These are phyloP conservation scores for Dorcus parallelipipedus DNA, from an alignment of 2,888 invertebrate species.

Conservation along the genomic window DNA sequence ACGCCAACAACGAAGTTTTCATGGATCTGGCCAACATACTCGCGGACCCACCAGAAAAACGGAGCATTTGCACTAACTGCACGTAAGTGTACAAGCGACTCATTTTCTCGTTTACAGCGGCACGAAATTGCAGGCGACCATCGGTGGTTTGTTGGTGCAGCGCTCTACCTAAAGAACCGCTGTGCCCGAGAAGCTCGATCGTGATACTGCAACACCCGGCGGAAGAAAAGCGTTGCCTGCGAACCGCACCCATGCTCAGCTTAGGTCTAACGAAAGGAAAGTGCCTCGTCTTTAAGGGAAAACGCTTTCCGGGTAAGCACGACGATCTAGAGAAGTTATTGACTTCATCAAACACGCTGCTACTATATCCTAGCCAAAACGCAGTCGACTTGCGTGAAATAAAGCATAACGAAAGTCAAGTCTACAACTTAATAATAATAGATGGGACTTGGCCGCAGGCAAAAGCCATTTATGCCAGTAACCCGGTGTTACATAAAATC, in stretches of 20 bases:
- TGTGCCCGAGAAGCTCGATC: conserved; percentile 68
- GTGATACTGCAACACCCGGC: conserved; percentile 90
- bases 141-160: conserved; percentile 86
- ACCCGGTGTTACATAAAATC: conserved; percentile 68
- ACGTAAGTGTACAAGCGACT: conserved; percentile 54
- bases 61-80: conserved; percentile 70
- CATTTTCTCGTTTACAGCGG: neutral
- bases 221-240: conserved; percentile 83
- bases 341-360: conserved; percentile 62
- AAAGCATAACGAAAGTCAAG: conserved; percentile 48
- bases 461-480: conserved; percentile 84
- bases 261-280: conserved; percentile 70
- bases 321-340: conserved; percentile 65
- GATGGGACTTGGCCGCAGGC: conserved; percentile 98
- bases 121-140: conserved; percentile 64
- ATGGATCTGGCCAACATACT: conserved; percentile 70
- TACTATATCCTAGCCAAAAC: conserved; percentile 77
- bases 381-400: conserved; percentile 62
- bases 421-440: conserved; percentile 74
- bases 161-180: conserved; percentile 68
- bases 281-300: conserved; percentile 78
- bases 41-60: conserved; percentile 72
- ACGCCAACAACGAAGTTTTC: conserved; percentile 52
- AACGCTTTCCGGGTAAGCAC: conserved; percentile 75
- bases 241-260: conserved; percentile 87